Percentiles rank a stretch among this genome's conserved stretches.
Evolutionary conservation across 2,113 vertebrate species (phyloP).

Genomic region (Pseudorectes ferrugineus): DNA sequence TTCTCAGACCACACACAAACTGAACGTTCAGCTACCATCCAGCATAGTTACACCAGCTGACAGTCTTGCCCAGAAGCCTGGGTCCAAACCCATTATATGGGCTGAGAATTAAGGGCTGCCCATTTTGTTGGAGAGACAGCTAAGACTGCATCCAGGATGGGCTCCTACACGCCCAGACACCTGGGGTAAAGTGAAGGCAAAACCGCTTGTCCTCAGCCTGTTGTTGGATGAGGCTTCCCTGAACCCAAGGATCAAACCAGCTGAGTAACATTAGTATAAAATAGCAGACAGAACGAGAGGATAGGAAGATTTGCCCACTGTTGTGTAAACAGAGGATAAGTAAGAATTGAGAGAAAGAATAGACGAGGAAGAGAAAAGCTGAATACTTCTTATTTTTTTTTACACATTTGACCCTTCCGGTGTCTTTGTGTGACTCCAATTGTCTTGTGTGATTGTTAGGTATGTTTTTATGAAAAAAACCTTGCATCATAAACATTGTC

Average conservation of each 20-base stretch:
- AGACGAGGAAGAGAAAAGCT: not conserved
- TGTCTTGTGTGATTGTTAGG: not conserved
- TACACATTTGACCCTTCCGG: not conserved
- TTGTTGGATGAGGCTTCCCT: not conserved
- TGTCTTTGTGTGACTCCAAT: not conserved
- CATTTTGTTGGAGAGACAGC: not conserved
- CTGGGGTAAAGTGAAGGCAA: not conserved
- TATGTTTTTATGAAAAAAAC: not conserved
- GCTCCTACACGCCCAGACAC: not conserved
- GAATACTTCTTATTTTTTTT: not conserved
- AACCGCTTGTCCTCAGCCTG: not conserved
- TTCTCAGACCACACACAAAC: not conserved
- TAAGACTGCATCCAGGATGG: not conserved
- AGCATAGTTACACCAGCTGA: not conserved
- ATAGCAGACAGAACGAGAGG: not conserved
- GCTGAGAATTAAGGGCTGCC: not conserved
- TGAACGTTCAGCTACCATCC: not conserved
- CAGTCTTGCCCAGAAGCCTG: not conserved
- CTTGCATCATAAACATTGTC: not conserved
- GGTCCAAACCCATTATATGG: not conserved
- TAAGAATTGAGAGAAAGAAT: not conserved
- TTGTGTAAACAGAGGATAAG: not conserved
- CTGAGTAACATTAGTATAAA: not conserved
- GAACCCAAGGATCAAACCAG: not conserved
- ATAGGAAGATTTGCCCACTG: not conserved